phyloP scores from a whole-genome alignment of 1,140 invertebrate genomes.

The Andricus grossulariae region DNA sequence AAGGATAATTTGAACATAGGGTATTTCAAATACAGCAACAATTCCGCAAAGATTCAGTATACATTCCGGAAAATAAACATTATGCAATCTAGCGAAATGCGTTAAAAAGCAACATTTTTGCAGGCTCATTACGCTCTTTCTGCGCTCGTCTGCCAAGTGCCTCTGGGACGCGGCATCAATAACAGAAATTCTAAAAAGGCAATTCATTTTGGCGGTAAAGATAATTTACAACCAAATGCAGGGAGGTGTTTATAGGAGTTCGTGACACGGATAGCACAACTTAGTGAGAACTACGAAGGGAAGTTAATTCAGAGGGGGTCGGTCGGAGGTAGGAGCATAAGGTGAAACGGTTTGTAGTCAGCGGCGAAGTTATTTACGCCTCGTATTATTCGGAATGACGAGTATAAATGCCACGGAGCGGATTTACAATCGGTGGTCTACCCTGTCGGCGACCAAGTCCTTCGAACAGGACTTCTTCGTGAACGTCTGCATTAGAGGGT shows the following conservation, averaged over 20 bases:
- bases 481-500: slow-evolving; percentile 63
- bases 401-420: slow-evolving; percentile 67
- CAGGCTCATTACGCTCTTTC: neutral
- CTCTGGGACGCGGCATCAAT: too few relatives aligned
- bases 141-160: too few relatives aligned
- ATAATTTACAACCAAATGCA: slow-evolving; percentile 56
- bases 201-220: slow-evolving; percentile 42
- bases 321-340: slow-evolving; percentile 44
- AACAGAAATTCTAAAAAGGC: slow-evolving; percentile 4
- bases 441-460: slow-evolving; percentile 50
- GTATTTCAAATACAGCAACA: too few relatives aligned
- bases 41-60: too few relatives aligned
- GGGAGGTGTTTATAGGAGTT: slow-evolving; percentile 55
- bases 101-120: neutral
- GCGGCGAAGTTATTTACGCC: slow-evolving; percentile 68
- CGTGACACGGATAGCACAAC: slow-evolving; percentile 48
- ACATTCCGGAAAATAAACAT: too few relatives aligned
- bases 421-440: slow-evolving; percentile 66
- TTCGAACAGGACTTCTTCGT: slow-evolving; percentile 20
- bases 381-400: slow-evolving; percentile 71
- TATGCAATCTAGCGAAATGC: too few relatives aligned
- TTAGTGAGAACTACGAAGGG: slow-evolving; percentile 46
- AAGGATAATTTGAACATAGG: too few relatives aligned
- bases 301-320: slow-evolving; percentile 51
- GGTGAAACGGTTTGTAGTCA: slow-evolving; percentile 56